Evolutionary conservation across 35 echinoderm and acorn worm species (phyloP).

Genomic region (Stichopus chloronotus): DNA sequence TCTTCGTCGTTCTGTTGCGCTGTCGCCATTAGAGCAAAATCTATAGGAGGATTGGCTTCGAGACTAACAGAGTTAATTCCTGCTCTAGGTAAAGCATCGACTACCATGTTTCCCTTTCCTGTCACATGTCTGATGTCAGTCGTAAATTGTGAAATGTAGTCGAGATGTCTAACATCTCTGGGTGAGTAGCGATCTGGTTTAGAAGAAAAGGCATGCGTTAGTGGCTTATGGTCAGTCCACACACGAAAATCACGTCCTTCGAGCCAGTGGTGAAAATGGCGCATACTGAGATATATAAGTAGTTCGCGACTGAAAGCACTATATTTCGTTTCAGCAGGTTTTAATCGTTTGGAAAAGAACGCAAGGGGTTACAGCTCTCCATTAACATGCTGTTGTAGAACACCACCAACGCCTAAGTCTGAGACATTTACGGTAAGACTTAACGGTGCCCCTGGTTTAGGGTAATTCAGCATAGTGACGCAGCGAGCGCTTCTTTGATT

Average conservation of each 20-base stretch:
- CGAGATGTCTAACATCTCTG: conserved; percentile 56
- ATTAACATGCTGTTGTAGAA: conserved; percentile 51
- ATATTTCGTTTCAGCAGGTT: conserved; percentile 1
- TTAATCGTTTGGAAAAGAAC: conserved; percentile 47
- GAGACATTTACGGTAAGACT: conserved; percentile 3
- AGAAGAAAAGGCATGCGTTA: not conserved
- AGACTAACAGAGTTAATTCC: too few species aligned
- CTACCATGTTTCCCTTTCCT: not conserved
- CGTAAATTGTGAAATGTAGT: conserved; percentile 69
- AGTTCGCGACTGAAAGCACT: conserved; percentile 21
- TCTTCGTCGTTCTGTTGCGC: not conserved
- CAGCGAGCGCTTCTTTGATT: not conserved
- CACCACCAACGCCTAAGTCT: conserved; percentile 47
- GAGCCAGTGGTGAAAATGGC: conserved; percentile 11
- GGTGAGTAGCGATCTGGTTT: conserved; percentile 27
- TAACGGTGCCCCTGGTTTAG: not conserved
- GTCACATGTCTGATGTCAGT: conserved; percentile 24
- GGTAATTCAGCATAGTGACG: conserved; percentile 29
- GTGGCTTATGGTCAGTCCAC: not conserved
- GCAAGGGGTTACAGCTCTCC: conserved; percentile 31
- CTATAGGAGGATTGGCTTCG: not conserved
- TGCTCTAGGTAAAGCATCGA: too few species aligned
- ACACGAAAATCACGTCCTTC: not conserved
- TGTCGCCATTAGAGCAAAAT: not conserved
- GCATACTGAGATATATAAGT: conserved; percentile 24